A percentile compares a stretch with the other conserved stretches of the same genome.
Evolutionary conservation across 1,140 invertebrate species (phyloP).

Genomic region (Aethina tumida): DNA sequence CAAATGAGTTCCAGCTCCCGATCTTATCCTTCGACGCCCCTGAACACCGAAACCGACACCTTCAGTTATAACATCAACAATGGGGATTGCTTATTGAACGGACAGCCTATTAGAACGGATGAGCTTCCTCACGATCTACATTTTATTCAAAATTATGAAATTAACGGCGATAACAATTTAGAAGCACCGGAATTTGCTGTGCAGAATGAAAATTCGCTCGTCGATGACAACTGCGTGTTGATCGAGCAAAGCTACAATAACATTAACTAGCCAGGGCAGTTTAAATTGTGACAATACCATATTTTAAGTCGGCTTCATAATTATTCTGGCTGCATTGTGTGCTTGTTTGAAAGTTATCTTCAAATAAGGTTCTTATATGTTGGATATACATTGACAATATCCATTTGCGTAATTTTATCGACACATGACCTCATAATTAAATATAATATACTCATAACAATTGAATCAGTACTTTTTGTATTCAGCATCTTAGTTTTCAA

Average conservation of each 20-base stretch:
- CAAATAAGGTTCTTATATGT: too few species aligned
- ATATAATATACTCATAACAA: too few species aligned
- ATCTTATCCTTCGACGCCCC: slow-evolving; percentile 54
- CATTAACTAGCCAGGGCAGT: too few species aligned
- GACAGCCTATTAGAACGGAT: slow-evolving; percentile 30
- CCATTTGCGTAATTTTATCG: too few species aligned
- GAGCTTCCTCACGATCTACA: slow-evolving; percentile 10
- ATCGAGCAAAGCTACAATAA: slow-evolving; percentile 20
- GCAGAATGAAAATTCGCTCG: slow-evolving; percentile 19
- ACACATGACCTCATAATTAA: too few species aligned
- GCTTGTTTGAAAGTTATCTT: too few species aligned
- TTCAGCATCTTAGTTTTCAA: too few species aligned
- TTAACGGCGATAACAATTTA: slow-evolving; percentile 20
- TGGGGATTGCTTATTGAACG: slow-evolving; percentile 32
- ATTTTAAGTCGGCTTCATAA: too few species aligned
- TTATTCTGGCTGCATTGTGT: too few species aligned
- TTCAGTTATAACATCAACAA: slow-evolving; percentile 45
- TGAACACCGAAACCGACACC: slow-evolving; percentile 40
- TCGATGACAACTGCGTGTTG: slow-evolving; percentile 22
- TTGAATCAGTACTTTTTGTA: too few species aligned
- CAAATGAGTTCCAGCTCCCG: slow-evolving; percentile 40
- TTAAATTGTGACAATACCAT: too few species aligned
- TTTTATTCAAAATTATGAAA: slow-evolving; percentile 18
- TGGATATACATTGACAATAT: too few species aligned
- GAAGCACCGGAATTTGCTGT: slow-evolving; percentile 19